Evolutionary conservation across 2,113 vertebrate genomes (phyloP).

Genomic region (Pseudorasbora parva): DNA sequence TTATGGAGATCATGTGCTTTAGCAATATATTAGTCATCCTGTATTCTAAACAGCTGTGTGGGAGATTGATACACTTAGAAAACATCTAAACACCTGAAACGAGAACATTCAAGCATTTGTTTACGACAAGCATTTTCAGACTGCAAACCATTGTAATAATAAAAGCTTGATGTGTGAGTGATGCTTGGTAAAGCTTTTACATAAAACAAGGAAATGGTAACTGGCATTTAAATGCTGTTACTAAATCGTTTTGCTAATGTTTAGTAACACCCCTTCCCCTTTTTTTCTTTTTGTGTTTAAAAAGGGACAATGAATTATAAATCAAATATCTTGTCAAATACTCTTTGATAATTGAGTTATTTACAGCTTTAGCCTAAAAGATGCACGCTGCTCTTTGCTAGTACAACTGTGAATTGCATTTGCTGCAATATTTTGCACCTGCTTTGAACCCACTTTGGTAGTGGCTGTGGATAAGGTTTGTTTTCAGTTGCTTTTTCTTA

Average conservation of each 20-base stretch:
- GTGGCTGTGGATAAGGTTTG: neutral
- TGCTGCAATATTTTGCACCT: neutral
- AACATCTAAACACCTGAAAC: neutral
- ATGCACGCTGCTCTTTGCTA: neutral
- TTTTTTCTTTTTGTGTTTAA: neutral
- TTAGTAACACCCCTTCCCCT: neutral
- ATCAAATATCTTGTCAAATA: neutral
- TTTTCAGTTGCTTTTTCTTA: too few relatives aligned
- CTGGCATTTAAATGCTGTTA: neutral
- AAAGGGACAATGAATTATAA: constrained; percentile 33
- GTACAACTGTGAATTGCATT: constrained; percentile 5
- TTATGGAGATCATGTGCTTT: neutral
- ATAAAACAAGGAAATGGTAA: neutral
- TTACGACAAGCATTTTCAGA: neutral
- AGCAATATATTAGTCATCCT: neutral
- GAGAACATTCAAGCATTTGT: too few relatives aligned
- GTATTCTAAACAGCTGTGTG: neutral
- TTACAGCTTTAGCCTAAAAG: neutral
- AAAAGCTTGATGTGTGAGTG: neutral
- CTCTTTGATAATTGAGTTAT: neutral
- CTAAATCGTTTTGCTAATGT: neutral
- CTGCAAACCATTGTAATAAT: neutral
- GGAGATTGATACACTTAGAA: too few relatives aligned
- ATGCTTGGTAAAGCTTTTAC: neutral
- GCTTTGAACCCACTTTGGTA: neutral